Conservation (phyloP, 2,797 vertebrate species). For the Ceryle rudis region DNA sequence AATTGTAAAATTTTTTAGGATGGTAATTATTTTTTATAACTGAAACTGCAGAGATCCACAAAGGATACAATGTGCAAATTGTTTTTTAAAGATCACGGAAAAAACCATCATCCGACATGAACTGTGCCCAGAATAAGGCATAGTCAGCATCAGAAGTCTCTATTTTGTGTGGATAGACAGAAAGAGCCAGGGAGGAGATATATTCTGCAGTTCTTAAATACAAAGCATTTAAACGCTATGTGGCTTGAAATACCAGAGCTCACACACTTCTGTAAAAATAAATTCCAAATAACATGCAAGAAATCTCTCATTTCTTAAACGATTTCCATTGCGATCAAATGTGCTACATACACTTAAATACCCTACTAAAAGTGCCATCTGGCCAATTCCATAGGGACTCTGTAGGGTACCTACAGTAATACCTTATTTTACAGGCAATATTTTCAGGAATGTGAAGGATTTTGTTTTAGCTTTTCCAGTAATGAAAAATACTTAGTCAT, state of each 20-base stretch:
- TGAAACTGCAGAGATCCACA: not conserved
- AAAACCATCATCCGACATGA: not conserved
- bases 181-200: not conserved
- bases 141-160: not conserved
- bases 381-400: not conserved
- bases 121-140: not conserved
- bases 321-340: not conserved
- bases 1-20: not conserved
- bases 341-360: not conserved
- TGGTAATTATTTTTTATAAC: not conserved
- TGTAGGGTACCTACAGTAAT: not conserved
- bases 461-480: not conserved
- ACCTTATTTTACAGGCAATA: not conserved
- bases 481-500: not conserved
- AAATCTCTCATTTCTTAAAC: not conserved
- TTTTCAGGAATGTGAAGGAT: not conserved
- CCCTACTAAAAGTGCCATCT: not conserved
- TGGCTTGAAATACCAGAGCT: not conserved
- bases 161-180: not conserved
- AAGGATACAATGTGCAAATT: not conserved
- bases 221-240: not conserved
- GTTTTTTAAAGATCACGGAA: not conserved
- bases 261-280: not conserved
- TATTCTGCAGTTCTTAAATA: not conserved
- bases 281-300: not conserved